Base-by-base conservation (phyloP, 2,113 vertebrate species). In the Rhadina sibilatrix region DNA sequence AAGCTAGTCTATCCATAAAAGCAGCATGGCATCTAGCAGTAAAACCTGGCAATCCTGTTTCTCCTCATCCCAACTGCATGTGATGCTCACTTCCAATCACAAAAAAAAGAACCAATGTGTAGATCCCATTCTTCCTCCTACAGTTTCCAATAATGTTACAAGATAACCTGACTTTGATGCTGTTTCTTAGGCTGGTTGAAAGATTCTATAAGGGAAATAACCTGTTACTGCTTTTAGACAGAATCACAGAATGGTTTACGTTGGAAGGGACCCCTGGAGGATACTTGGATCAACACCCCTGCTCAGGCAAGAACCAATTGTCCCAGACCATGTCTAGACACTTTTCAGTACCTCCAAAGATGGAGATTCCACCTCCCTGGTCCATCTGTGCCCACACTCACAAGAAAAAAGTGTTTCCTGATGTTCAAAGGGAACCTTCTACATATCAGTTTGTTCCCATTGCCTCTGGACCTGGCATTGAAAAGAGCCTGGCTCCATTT, bases 341-440 rank as follows among this genome's bases (percentile, higher is more conserved):
- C 2, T 53, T 59, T 72, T 44, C 8, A n/a, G 5, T 44, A 35
- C 20, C 10, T 68, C 31, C 38, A 35, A 31, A 24, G 15, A 38
- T 12, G 17, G 42, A 63, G 9, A 42, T n/a, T 61, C 35, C 4
- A 11, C 28, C 3, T 81, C 11, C 12, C 33, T 61, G 25, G 11
- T 24, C 33, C 44, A 38, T 33, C 52, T 46, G 27, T 74, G 60
- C 28, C 38, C 59, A 16, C 0, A 0, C 22, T 80, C 16, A n/a
- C 13, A 38, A 38, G 33, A 46, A 46, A 33, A 33, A 52, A 24
- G 2, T 21, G 19, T 57, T 65, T 72, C 15, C 42, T 81, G 19
- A 10, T 59, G 19, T 38, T 66, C 33, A 38, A 15, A 59, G 44
- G 52, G 22, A 59, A 12, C 37, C 22, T 50, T 35, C 60, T 74